Conservation (phyloP, 2,888 invertebrate genomes). For the Pterostichus madidus region DNA sequence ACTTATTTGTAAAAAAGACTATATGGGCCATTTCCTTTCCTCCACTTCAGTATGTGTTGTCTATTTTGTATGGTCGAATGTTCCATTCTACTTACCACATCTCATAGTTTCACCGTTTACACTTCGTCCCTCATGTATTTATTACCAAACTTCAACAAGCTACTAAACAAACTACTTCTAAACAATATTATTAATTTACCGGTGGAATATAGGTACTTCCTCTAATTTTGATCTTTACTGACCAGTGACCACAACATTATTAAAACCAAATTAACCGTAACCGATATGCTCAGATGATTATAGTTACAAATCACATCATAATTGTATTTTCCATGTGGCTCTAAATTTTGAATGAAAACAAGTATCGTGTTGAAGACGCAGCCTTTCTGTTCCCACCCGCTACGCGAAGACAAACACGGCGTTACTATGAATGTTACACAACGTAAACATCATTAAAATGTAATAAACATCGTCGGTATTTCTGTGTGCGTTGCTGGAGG, state of each 20-base stretch:
- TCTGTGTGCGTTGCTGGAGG: slow-evolving; percentile 13
- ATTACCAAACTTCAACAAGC: neutral
- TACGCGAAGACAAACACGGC: slow-evolving; percentile 16
- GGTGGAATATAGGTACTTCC: neutral
- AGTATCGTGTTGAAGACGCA: neutral
- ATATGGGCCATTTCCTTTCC: too few relatives aligned
- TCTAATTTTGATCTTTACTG: neutral
- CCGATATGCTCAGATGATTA: neutral
- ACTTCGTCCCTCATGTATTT: neutral
- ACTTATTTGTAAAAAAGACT: too few relatives aligned
- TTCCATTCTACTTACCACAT: too few relatives aligned
- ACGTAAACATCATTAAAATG: slow-evolving; percentile 48
- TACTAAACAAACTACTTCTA: neutral
- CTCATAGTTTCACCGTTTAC: too few relatives aligned
- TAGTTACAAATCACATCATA: neutral
- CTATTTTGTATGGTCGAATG: too few relatives aligned
- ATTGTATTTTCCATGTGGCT: neutral
- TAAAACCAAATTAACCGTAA: neutral
- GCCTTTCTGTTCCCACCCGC: neutral
- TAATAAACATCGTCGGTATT: slow-evolving; percentile 25
- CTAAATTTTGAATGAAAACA: slow-evolving; percentile 29
- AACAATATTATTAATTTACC: slow-evolving; percentile 1
- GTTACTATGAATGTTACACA: slow-evolving; percentile 34
- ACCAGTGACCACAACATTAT: neutral
- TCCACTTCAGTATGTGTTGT: too few relatives aligned